Evolutionary conservation across 2,797 vertebrate species (phyloP).

Genomic region (Mus minutoides): DNA sequence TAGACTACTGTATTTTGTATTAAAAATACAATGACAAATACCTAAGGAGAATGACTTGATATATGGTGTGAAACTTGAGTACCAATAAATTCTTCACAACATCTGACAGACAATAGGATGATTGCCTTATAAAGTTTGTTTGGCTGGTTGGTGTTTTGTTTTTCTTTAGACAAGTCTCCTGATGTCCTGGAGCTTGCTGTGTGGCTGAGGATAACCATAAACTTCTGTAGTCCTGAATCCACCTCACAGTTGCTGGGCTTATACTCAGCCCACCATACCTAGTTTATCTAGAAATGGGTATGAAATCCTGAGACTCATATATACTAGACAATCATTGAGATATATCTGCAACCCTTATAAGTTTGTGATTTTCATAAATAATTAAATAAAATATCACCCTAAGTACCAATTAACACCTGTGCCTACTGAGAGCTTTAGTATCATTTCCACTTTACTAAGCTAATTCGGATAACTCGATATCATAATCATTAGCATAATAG

Average conservation of each 20-base stretch:
- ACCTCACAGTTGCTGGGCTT: background rate
- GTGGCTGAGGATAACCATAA: background rate
- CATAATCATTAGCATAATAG: background rate
- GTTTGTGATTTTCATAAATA: constrained; percentile 39
- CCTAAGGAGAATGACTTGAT: background rate
- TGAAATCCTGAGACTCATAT: background rate
- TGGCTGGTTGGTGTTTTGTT: background rate
- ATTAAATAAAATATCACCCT: constrained; percentile 25
- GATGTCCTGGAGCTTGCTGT: background rate
- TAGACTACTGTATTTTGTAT: background rate
- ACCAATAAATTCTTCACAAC: background rate
- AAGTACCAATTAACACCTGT: constrained; percentile 22
- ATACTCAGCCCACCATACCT: background rate
- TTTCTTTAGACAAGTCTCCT: background rate
- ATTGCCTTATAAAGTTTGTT: background rate
- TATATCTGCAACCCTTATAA: background rate
- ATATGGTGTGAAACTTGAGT: background rate
- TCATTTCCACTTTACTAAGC: background rate
- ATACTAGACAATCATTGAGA: background rate
- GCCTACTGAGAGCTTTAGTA: background rate
- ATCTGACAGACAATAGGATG: background rate
- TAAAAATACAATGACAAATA: background rate
- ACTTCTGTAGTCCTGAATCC: background rate
- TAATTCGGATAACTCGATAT: background rate
- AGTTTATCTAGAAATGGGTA: background rate